Conservation (phyloP, 2,113 vertebrate species). For the Chloropsis cyanopogon region DNA sequence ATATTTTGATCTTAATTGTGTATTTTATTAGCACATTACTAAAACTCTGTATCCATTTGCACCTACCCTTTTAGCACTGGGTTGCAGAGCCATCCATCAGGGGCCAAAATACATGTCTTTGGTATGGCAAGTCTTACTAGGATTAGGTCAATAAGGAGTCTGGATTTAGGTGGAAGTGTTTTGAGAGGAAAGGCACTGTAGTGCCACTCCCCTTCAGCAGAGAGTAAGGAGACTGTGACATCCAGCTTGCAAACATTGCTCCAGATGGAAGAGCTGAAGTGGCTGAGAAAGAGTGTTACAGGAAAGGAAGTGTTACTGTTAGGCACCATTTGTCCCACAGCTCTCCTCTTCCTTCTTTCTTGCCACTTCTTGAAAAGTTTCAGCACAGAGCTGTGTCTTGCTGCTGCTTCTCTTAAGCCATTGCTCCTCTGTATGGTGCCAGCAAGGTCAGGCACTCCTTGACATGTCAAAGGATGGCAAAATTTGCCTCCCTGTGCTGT, state of each 20-base stretch:
- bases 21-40: conserved; percentile 13
- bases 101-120: neutral
- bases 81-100: neutral
- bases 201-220: neutral
- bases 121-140: neutral
- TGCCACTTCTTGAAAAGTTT: neutral
- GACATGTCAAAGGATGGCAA: neutral
- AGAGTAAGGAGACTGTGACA: neutral
- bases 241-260: neutral
- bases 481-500: neutral
- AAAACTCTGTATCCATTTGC: neutral
- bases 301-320: neutral
- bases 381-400: neutral
- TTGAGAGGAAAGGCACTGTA: neutral
- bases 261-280: neutral
- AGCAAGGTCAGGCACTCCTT: neutral
- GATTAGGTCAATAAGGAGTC: neutral
- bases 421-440: neutral
- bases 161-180: neutral
- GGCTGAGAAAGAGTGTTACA: neutral
- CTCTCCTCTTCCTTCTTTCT: neutral
- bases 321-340: neutral
- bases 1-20: neutral
- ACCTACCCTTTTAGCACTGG: neutral
- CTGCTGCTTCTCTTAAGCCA: neutral